Evolutionary conservation across 1,140 invertebrate species (phyloP), one percentile per base, ranked within the genome.

Genomic region (Hyphantria cunea): DNA sequence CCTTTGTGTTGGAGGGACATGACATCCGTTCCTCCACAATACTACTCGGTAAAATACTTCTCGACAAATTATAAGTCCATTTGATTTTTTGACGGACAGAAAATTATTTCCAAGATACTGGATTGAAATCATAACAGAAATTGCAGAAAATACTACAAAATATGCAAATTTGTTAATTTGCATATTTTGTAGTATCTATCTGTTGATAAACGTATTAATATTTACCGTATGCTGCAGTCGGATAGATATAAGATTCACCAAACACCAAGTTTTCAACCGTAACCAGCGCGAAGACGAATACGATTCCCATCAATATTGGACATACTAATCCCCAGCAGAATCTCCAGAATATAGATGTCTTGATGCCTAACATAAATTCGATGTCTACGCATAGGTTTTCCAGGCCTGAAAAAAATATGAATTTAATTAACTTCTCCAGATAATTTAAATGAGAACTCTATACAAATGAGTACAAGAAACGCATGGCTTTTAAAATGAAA

Each of bases 241-340:
- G 34, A 11, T 10, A 37, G 3, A 7, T 11, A 11, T 37, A 25
- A 25, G 5, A 37, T 2, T 7, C 34, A 7, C 34, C 34, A 11
- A 37, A 8, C 11, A 11, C 11, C 2, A 37, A 8, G 8, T 37
- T 37, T 11, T 37, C 34, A 37, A 37, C 8, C 2, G 8, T 11
- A 37, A 37, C 2, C 34, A 37, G 34, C 8, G 34, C 34, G 7
- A 10, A 37, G 34, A 93, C 64, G 1, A 95, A 76, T 64, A 95
- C 93, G 0, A 93, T 88, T 17, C 94, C 92, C 79, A 97, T 92
- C 6, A 95, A 82, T 13, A 94, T 73, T 0, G 96, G 96, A 9
- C 95, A 95, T 34, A 96, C 83, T 15, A 95, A 84, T 0, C 92
- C 92, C 96, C 96, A 97, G 64, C 95, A 96, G 9, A 95, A 72